Conservation (phyloP, 2,113 vertebrate species). For the Xenus cinereus region DNA sequence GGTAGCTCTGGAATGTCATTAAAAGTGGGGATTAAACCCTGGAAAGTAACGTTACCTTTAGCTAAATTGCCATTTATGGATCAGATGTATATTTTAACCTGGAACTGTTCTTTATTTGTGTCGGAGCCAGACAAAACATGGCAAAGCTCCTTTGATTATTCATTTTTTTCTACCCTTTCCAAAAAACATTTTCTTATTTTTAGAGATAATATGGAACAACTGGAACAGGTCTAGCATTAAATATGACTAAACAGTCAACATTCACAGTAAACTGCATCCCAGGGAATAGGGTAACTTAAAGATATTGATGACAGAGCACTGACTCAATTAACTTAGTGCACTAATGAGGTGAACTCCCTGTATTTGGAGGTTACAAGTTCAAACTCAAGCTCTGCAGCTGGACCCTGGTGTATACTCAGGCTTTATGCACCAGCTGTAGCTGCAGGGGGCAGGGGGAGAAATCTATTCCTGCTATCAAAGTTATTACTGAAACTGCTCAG, state of each 20-base stretch:
- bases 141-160: not conserved
- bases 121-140: not conserved
- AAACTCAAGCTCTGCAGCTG: constrained; percentile 59
- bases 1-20: not conserved
- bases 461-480: constrained; percentile 66
- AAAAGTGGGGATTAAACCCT: not conserved
- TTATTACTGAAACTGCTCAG: constrained; percentile 67
- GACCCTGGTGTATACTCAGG: constrained; percentile 69
- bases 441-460: constrained; percentile 58
- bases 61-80: not conserved
- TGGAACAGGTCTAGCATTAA: constrained; percentile 12
- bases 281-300: constrained; percentile 63
- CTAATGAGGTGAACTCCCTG: constrained; percentile 75
- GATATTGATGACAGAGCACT: constrained; percentile 66
- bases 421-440: constrained; percentile 66
- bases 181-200: not conserved
- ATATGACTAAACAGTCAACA: constrained; percentile 50
- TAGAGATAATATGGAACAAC: not conserved
- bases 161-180: not conserved
- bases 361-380: constrained; percentile 68
- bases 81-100: not conserved
- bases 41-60: not conserved
- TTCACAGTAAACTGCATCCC: constrained; percentile 33
- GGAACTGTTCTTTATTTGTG: not conserved
- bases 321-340: constrained; percentile 68